Base-by-base conservation (phyloP, 2,113 vertebrate species). In the Scartelaos histophorus region DNA sequence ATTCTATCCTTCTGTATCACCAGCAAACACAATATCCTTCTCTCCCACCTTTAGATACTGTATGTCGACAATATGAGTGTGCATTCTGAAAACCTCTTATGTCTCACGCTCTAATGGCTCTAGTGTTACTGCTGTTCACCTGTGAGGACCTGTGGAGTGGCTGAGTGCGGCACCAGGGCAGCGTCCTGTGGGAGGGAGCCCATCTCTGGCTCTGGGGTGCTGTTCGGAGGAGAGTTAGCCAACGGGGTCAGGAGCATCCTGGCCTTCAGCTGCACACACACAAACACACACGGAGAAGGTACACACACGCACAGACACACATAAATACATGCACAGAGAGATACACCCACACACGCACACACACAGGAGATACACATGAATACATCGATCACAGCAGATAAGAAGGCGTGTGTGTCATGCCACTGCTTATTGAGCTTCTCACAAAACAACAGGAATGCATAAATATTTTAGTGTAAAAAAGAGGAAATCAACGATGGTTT, bases 171-270 rank as follows among this genome's bases (percentile, higher is more conserved):
- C 13, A 97, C 82, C 0, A 95, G 96, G 69, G 96, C 96, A 72
- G 96, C 95, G 1, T 97, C 97, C 90, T 97, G 97, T 9, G 96
- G 97, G 67, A 97, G 94, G 34, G 95, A 97, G 71, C 96, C 97
- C 89, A 96, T 94, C 84, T 97, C 96, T 0, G 96, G 96, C 85
- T 98, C 96, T 0, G 95, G 96, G 0, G 95, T 98, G 85, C 95
- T 97, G 86, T 93, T 90, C 0, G 95, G 96, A 0, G 97, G 95
- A 49, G 95, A 97, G 87, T 95, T 93, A 51, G 94, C 95, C 86
- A 95, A 84, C 21, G 96, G 94, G 57, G 95, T 95, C 95, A 96
- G 96, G 91, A 95, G 92, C 85, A 95, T 91, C 45, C 93, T 94
- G 79, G 96, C 93, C 91, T 97, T 97, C 91, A 98, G 94, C 97